phyloP scores from a whole-genome alignment of 2,888 invertebrate genomes.

The Cerastis leucographa region DNA sequence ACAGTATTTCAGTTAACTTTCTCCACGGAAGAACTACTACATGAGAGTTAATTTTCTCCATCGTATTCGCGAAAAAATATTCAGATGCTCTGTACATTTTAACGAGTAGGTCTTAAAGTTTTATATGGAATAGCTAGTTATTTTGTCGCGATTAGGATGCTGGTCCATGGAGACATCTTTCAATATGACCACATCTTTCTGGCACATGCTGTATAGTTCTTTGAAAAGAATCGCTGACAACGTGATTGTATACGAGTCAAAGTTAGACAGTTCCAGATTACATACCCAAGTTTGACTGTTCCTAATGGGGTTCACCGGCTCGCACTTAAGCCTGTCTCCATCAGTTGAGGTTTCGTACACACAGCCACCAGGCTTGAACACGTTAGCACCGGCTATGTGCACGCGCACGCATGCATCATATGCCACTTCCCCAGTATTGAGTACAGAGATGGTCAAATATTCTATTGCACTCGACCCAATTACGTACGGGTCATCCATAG shows the following conservation, averaged over 20 bases:
- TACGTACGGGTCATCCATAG: constrained; percentile 56
- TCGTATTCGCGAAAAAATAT: not conserved
- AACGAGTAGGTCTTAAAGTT: not conserved
- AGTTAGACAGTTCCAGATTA: not conserved
- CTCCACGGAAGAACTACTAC: not conserved
- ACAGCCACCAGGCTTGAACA: constrained; percentile 44
- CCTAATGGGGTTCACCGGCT: constrained; percentile 31
- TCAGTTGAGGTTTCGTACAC: not conserved
- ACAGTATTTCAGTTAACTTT: not conserved
- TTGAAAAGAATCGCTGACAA: not conserved
- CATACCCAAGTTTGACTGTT: constrained; percentile 17
- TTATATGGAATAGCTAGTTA: not conserved
- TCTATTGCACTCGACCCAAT: constrained; percentile 74
- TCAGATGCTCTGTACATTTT: too few relatives aligned
- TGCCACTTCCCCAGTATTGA: constrained; percentile 77
- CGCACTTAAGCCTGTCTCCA: constrained; percentile 30
- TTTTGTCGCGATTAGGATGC: not conserved
- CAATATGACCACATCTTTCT: not conserved
- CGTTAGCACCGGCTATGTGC: constrained; percentile 55
- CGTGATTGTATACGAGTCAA: not conserved
- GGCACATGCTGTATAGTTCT: not conserved
- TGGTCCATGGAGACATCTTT: not conserved
- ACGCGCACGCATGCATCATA: constrained; percentile 75
- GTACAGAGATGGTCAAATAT: constrained; percentile 61
- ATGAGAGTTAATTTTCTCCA: not conserved